Evolutionary conservation across 2,113 vertebrate genomes (phyloP).

Genomic region (Aldabrachelys gigantea): DNA sequence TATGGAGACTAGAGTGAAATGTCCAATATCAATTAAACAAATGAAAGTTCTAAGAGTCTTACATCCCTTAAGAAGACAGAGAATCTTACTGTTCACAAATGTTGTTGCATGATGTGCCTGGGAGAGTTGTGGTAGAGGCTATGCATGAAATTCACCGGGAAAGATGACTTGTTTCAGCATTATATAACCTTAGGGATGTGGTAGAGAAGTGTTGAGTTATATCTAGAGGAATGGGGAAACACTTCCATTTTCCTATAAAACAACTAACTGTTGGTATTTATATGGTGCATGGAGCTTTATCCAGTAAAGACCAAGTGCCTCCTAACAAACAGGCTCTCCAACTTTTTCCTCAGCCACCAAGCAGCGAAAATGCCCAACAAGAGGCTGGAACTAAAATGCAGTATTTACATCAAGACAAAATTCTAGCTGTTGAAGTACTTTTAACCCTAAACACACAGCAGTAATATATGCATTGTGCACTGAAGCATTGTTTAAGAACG

Average conservation of each 20-base stretch:
- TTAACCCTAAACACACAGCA: accelerated
- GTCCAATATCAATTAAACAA: not conserved
- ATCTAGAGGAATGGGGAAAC: not conserved
- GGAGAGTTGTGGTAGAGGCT: not conserved
- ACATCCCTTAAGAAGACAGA: not conserved
- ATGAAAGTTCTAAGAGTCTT: not conserved
- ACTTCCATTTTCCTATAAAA: not conserved
- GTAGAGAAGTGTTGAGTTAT: not conserved
- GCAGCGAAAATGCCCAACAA: not conserved
- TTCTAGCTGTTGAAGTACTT: accelerated
- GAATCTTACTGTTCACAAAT: not conserved
- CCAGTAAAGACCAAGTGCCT: not conserved
- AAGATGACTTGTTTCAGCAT: not conserved
- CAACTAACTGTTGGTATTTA: not conserved
- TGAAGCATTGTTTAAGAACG: not conserved
- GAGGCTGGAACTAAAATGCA: not conserved
- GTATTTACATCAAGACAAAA: not conserved
- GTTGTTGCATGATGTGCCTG: not conserved
- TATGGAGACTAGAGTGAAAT: not conserved
- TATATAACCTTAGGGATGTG: not conserved
- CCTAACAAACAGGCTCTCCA: not conserved
- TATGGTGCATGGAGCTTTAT: not conserved
- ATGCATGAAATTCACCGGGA: not conserved
- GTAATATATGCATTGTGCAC: not conserved
- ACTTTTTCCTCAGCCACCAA: not conserved